Conservation (phyloP, 2,797 vertebrate species). For the Falco rusticolus region DNA sequence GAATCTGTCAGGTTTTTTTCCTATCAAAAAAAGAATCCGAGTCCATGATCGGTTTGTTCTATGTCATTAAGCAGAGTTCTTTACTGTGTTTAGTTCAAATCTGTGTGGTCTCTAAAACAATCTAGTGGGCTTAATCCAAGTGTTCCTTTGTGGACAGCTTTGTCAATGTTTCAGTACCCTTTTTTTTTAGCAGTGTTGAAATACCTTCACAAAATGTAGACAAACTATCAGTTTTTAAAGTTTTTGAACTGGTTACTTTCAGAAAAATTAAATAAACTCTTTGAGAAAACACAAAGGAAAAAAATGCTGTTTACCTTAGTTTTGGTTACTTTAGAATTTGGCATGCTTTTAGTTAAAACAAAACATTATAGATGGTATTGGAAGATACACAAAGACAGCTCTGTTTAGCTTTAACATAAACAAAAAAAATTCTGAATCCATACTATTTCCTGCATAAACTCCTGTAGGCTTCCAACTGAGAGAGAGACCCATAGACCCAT, state of each 20-base stretch:
- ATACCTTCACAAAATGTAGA: background rate
- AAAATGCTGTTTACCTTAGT: background rate
- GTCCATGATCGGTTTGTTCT: background rate
- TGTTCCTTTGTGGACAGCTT: background rate
- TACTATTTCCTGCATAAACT: background rate
- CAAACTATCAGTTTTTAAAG: background rate
- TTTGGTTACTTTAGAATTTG: background rate
- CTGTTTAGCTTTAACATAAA: background rate
- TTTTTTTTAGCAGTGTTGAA: background rate
- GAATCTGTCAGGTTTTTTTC: background rate
- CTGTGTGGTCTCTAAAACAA: background rate
- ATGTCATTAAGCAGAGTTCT: background rate
- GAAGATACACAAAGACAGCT: background rate
- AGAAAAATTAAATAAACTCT: background rate
- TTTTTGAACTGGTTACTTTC: background rate
- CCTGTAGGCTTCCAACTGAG: background rate
- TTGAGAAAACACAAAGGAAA: background rate
- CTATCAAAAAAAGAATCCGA: background rate
- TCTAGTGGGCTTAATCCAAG: background rate
- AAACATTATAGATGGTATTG: background rate
- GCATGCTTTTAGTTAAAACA: background rate
- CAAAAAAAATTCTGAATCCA: background rate
- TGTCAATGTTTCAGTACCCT: background rate
- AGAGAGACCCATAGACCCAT: background rate
- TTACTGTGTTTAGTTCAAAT: background rate